These are phyloP conservation scores for Sebastes umbrosus DNA, from an alignment of 2,797 vertebrate genomes.

Conservation along the genomic window DNA sequence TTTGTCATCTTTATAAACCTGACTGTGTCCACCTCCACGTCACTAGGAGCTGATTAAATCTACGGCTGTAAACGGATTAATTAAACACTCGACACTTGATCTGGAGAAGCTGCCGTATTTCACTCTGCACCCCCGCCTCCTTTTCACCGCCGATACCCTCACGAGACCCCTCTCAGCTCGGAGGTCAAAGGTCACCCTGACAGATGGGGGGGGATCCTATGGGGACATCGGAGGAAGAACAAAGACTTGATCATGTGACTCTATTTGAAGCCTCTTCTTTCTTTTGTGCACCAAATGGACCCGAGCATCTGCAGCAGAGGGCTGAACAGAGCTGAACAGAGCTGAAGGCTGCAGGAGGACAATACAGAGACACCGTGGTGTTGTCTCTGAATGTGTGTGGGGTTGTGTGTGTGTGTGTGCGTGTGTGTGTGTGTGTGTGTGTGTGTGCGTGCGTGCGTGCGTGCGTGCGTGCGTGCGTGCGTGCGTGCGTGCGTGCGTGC, in stretches of 20 bases:
- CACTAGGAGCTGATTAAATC: slow-evolving; percentile 9
- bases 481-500: not conserved
- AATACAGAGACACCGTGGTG: slow-evolving; percentile 28
- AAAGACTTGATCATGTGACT: slow-evolving; percentile 58
- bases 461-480: not conserved
- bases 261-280: slow-evolving; percentile 40
- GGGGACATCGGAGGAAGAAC: slow-evolving; percentile 44
- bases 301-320: slow-evolving; percentile 52
- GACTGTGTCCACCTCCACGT: not conserved
- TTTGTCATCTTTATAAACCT: not conserved
- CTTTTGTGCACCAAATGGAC: slow-evolving; percentile 57
- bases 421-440: slow-evolving; percentile 4
- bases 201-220: slow-evolving; percentile 9
- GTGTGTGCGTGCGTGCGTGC: not conserved
- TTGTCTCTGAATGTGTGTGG: slow-evolving; percentile 10
- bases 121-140: not conserved
- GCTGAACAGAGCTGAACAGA: slow-evolving; percentile 10
- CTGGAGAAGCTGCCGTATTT: slow-evolving; percentile 13
- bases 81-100: slow-evolving; percentile 56
- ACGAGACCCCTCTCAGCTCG: slow-evolving; percentile 43
- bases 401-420: slow-evolving; percentile 16
- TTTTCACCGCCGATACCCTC: slow-evolving; percentile 36
- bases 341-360: slow-evolving; percentile 2
- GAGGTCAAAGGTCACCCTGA: slow-evolving; percentile 63
- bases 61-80: slow-evolving; percentile 37